phyloP scores from a whole-genome alignment of 2,797 vertebrate species.

The Sylvia borin region DNA sequence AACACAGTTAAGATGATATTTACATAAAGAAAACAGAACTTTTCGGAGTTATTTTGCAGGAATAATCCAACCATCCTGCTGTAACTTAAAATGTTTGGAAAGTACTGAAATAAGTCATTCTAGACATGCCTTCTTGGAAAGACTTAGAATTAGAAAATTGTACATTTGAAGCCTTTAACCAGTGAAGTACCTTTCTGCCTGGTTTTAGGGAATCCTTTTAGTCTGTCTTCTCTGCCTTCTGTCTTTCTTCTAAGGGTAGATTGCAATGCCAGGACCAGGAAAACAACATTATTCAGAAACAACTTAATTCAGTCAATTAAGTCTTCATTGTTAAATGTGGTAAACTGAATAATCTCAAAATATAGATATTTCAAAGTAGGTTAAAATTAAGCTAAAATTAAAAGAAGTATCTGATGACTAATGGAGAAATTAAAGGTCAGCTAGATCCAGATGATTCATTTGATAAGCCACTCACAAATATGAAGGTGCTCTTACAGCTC shows the following conservation, averaged over 20 bases:
- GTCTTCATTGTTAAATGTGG: not conserved
- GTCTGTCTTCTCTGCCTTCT: not conserved
- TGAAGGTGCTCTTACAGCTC: not conserved
- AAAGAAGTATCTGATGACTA: not conserved
- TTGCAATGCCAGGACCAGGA: not conserved
- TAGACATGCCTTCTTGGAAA: not conserved
- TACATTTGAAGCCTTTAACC: not conserved
- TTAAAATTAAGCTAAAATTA: not conserved
- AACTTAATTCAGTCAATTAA: not conserved
- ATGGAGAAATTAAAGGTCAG: not conserved
- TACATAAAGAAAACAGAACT: not conserved
- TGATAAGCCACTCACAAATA: not conserved
- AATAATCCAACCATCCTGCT: not conserved
- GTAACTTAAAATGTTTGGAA: not conserved
- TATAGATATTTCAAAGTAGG: not conserved
- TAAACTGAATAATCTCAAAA: not conserved
- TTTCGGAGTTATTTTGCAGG: not conserved
- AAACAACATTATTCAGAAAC: not conserved
- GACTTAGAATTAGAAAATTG: not conserved
- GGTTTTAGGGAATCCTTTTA: not conserved
- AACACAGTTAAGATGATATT: not conserved
- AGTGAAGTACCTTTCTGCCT: not conserved
- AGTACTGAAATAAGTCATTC: conserved; percentile 4
- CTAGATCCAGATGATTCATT: not conserved
- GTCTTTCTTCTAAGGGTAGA: not conserved